Evolutionary conservation across 2,797 vertebrate species (phyloP).

Genomic region (Thripadectes ignobilis): DNA sequence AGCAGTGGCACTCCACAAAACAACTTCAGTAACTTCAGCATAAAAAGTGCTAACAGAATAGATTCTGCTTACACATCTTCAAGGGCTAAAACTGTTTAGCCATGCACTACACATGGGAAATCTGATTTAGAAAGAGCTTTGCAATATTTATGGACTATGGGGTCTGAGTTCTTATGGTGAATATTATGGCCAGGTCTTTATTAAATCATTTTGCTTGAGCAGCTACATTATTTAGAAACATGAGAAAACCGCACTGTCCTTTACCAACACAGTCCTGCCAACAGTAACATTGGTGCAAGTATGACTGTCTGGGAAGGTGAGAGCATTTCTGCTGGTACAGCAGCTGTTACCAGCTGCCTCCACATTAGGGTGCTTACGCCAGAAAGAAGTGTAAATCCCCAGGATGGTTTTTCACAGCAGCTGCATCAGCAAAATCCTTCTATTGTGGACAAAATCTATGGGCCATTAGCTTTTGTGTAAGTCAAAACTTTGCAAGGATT

Average conservation of each 20-base stretch:
- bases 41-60: not conserved
- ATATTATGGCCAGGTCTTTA: not conserved
- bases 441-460: not conserved
- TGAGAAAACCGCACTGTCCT: not conserved
- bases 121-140: not conserved
- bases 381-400: not conserved
- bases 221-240: not conserved
- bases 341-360: not conserved
- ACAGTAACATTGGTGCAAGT: not conserved
- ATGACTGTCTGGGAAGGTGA: not conserved
- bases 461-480: not conserved
- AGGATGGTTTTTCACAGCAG: not conserved
- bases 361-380: not conserved
- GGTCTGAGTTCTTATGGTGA: not conserved
- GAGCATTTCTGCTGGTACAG: not conserved
- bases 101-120: not conserved
- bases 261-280: not conserved
- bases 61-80: not conserved
- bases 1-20: not conserved
- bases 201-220: not conserved
- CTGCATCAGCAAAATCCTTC: conserved; percentile 16
- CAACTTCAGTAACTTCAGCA: not conserved
- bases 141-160: not conserved
- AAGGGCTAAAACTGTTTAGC: not conserved
- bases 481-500: not conserved